These are phyloP conservation scores for Brenthis hecate DNA, from an alignment of 2,888 invertebrate genomes.

Conservation along the genomic window DNA sequence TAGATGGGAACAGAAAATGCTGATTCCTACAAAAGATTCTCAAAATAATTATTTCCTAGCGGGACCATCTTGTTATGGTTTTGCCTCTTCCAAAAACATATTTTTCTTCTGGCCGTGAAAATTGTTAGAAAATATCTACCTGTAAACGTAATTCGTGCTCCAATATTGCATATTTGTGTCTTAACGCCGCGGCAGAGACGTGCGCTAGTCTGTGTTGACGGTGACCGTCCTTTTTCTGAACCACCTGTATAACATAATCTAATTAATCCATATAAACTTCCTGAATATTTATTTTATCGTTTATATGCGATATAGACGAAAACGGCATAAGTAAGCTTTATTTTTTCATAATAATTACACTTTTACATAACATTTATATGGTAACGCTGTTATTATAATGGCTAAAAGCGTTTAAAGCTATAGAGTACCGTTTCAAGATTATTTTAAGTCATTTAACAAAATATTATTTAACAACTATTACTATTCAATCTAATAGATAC, in stretches of 20 bases:
- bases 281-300: neutral
- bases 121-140: slow-evolving; percentile 50
- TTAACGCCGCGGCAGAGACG: slow-evolving; percentile 69
- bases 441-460: neutral
- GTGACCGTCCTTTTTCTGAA: slow-evolving; percentile 70
- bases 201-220: slow-evolving; percentile 67
- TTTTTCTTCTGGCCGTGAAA: slow-evolving; percentile 13
- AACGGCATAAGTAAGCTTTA: slow-evolving; percentile 14
- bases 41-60: too few species aligned
- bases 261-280: neutral
- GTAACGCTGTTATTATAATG: slow-evolving; percentile 5
- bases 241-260: slow-evolving; percentile 56
- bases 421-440: slow-evolving; percentile 3
- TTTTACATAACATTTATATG: slow-evolving; percentile 11
- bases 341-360: slow-evolving; percentile 7
- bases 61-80: neutral
- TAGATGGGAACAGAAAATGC: too few species aligned
- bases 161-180: slow-evolving; percentile 77
- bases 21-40: too few species aligned
- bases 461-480: slow-evolving; percentile 1
- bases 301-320: slow-evolving; percentile 11
- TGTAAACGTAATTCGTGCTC: slow-evolving; percentile 76
- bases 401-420: slow-evolving; percentile 14
- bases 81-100: slow-evolving; percentile 13
- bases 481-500: slow-evolving; percentile 17